phyloP scores from a whole-genome alignment of 2,888 invertebrate species.

The Sarcophaga variegata region DNA sequence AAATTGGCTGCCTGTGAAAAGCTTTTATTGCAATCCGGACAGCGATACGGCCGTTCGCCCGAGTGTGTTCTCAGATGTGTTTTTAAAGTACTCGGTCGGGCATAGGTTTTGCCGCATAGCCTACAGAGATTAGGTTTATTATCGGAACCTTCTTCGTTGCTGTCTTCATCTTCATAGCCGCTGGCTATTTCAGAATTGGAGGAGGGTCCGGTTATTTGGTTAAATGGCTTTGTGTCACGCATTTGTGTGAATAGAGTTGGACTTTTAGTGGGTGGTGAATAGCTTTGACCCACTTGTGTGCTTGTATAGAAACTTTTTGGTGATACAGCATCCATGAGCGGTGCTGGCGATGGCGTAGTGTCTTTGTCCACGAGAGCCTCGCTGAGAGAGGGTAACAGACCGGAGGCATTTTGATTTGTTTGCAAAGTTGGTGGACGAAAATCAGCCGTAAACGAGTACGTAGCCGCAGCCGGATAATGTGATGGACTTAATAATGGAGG shows the following conservation, averaged over 20 bases:
- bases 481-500: slow-evolving; percentile 87
- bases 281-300: slow-evolving; percentile 75
- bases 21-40: slow-evolving; percentile 97
- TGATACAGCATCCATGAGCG: slow-evolving; percentile 73
- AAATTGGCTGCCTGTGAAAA: slow-evolving; percentile 99
- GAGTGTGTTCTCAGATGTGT: slow-evolving; percentile 98
- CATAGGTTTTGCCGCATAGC: slow-evolving; percentile 98
- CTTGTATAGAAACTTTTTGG: slow-evolving; percentile 80
- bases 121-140: slow-evolving; percentile 94
- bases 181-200: slow-evolving; percentile 78
- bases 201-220: slow-evolving; percentile 56
- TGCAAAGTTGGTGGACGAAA: slow-evolving; percentile 85
- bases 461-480: slow-evolving; percentile 86
- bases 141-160: slow-evolving; percentile 82
- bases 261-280: slow-evolving; percentile 80
- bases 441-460: slow-evolving; percentile 92
- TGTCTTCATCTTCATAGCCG: slow-evolving; percentile 87
- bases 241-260: slow-evolving; percentile 73
- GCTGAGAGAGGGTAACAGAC: slow-evolving; percentile 80
- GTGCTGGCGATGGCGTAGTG: slow-evolving; percentile 76
- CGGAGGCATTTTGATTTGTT: slow-evolving; percentile 78
- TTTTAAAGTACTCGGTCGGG: slow-evolving; percentile 97
- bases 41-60: slow-evolving; percentile 90
- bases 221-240: slow-evolving; percentile 75
- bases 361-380: slow-evolving; percentile 75